Evolutionary conservation across 2,888 invertebrate genomes (phyloP).

Genomic region (Sericinus montela): DNA sequence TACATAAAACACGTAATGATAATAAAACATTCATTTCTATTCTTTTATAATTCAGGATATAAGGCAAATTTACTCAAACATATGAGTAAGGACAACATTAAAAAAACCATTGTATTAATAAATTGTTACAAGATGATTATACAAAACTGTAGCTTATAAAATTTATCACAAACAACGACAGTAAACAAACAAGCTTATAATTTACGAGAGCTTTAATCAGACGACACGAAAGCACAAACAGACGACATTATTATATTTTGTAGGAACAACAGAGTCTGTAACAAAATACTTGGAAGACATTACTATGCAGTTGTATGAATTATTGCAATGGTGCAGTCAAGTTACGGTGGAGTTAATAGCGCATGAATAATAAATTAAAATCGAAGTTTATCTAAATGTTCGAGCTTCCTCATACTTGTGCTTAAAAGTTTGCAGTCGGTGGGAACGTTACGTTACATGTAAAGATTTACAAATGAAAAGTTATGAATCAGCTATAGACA

Average conservation of each 20-base stretch:
- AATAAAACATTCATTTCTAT: too few species aligned
- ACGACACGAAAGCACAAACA: background rate
- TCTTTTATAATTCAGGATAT: too few species aligned
- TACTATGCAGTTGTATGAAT: slow-evolving; percentile 48
- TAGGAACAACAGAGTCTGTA: slow-evolving; percentile 1
- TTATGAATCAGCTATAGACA: too few species aligned
- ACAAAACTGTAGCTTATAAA: too few species aligned
- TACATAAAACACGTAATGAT: too few species aligned
- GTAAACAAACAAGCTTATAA: too few species aligned
- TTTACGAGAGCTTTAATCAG: too few species aligned
- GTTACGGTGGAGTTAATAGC: slow-evolving; percentile 55
- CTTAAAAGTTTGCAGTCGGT: background rate
- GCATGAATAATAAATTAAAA: slow-evolving; percentile 68
- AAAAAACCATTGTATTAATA: too few species aligned
- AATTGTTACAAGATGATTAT: too few species aligned
- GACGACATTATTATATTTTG: background rate
- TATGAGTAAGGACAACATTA: too few species aligned
- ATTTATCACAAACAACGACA: too few species aligned
- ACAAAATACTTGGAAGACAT: slow-evolving; percentile 35
- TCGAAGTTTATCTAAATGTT: slow-evolving; percentile 60
- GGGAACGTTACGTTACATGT: slow-evolving; percentile 7
- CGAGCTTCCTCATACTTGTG: slow-evolving; percentile 43
- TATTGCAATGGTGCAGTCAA: slow-evolving; percentile 36
- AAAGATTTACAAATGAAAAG: slow-evolving; percentile 13
- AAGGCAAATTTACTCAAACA: too few species aligned